Base-by-base conservation (phyloP, 2,797 vertebrate species). In the Cryptoprocta ferox region DNA sequence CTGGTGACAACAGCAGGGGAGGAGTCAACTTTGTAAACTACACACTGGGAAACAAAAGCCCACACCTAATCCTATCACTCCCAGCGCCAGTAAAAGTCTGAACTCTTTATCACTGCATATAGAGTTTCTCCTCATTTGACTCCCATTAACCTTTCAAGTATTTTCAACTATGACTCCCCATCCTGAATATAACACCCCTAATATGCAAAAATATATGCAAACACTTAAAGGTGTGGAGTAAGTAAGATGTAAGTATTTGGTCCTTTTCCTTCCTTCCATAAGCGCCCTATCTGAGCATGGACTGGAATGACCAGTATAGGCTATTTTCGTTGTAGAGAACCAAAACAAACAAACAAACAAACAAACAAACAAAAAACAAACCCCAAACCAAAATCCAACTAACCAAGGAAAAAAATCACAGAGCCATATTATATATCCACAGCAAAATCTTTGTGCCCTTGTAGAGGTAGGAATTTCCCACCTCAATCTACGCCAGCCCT, bases 201-300 rank as follows among this genome's bases (percentile, higher is more conserved):
- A 88, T 30, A 82, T 24, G 50, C 5, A 26, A 63, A 80, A 39
- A 26, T 84, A 6, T 16, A 50, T 21, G 3, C 32, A 68, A 73
- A 42, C 2, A 5, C 1, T 71, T 75, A n/a, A 5, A 42, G 13
- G 3, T 66, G 13, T n/a, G 2, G 39, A 37, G 10, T 48, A 80
- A 2, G 14, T 19, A 12, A 86, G 76, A 21, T 26, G 16, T 83
- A 45, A 91, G 32, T 37, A 59, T 2, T 0, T 12, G 24, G 39
- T 18, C 9, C 6, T 32, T 87, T 79, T 56, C 6, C 15, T 26
- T 83, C 37, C 85, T 53, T 88, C 42, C 42, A 3, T 28, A 61
- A 5, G 6, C 63, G 4, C 2, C 39, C 21, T 85, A 0, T 1
- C 45, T 71, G 1, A n/a, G 6, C 26, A 59, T 8, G 4, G 16